These are phyloP conservation scores for Chironomus striatipennis DNA, from an alignment of 1,140 invertebrate species.

Conservation along the genomic window DNA sequence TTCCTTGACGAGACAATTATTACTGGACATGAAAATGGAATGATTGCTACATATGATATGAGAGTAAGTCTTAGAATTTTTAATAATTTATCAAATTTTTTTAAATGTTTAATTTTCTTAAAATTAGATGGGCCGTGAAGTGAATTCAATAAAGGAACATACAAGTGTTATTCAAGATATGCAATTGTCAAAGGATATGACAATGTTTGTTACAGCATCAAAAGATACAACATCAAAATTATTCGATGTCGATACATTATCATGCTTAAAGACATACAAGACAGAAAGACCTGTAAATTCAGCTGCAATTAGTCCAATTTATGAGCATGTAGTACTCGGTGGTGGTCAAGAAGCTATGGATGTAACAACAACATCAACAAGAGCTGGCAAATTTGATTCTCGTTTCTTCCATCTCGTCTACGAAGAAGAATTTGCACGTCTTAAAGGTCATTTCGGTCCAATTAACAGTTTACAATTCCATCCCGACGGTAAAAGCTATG, in stretches of 20 bases:
- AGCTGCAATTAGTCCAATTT: constrained; percentile 87
- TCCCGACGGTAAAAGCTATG: constrained; percentile 94
- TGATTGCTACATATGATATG: constrained; percentile 84
- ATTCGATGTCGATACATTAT: constrained; percentile 78
- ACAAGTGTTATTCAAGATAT: constrained; percentile 87
- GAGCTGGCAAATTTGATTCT: constrained; percentile 96
- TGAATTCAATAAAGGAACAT: constrained; percentile 71
- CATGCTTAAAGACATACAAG: constrained; percentile 88
- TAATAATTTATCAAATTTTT: neutral
- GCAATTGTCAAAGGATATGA: constrained; percentile 85
- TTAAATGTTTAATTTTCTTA: constrained; percentile 22
- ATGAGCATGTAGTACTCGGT: constrained; percentile 90
- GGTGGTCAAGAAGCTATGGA: constrained; percentile 99
- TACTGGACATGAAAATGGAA: constrained; percentile 90
- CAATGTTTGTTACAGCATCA: constrained; percentile 94
- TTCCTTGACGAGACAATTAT: constrained; percentile 87
- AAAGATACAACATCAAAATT: constrained; percentile 91
- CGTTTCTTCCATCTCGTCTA: constrained; percentile 98
- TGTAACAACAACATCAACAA: constrained; percentile 93
- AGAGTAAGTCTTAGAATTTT: constrained; percentile 47
- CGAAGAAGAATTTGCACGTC: constrained; percentile 96
- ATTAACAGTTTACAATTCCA: constrained; percentile 98
- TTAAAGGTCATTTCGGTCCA: constrained; percentile 99
- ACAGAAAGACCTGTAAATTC: constrained; percentile 96
- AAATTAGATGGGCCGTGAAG: constrained; percentile 66